Evolutionary conservation across 2,797 vertebrate genomes (phyloP), one percentile per base, ranked within the genome.

Genomic region (Falco novaeseelandiae): DNA sequence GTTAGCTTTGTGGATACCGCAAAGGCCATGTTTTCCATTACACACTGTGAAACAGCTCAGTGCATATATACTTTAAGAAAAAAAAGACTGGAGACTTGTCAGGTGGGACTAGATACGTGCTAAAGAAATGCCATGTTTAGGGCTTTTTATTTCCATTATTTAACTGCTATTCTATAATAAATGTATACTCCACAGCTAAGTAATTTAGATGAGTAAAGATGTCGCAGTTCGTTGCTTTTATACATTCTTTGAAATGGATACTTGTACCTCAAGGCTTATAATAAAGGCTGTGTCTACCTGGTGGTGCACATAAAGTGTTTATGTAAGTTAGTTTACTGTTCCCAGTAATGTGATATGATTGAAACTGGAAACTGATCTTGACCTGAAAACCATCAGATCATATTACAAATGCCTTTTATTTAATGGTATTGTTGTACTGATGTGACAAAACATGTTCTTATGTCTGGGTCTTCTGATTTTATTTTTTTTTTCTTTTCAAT

Each of bases 111-210:
- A 20, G 9, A 17, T 34, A 34, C 10, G 27, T 54, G 17, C 14
- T 83, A 14, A 59, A 20, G 36, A 30, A 74, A 7, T 61, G 8
- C 36, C 10, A 20, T 12, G 7, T 71, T 25, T 49, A 44, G 21
- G 29, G 12, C n/a, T 82, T 54, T 76, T 58, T 46, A 17, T 59
- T 61, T 52, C 12, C 11, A 20, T 77, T 91, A 25, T 59, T 84
- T 65, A 72, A 30, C 14, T 77, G 42, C 32, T 66, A 14, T 34
- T 74, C 32, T 27, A 2, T 40, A 34, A 7, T 61, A 61, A 74
- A 42, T 13, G 2, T 42, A n/a, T 5, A 15, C 23, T 51, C 7
- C 0, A 0, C 42, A 63, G 52, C 7, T 14, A 54, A 69, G n/a
- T 48, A 1, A 6, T 52, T 90, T 36, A 36, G 9, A 12, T 36